Conservation (phyloP, 2,888 invertebrate genomes). For the Drosophila pegasa region DNA sequence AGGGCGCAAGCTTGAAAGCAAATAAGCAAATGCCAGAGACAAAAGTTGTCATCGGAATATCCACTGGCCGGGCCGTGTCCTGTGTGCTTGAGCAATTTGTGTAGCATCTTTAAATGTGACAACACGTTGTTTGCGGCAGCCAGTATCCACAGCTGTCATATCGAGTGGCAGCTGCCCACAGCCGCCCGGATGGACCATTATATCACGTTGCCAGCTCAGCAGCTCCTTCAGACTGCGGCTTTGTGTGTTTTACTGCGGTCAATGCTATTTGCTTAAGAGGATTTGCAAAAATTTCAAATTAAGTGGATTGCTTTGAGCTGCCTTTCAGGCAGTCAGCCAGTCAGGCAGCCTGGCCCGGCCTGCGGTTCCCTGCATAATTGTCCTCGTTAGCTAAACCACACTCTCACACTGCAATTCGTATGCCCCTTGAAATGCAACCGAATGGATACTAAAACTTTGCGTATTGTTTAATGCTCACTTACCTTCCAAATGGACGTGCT, state of each 20-base stretch:
- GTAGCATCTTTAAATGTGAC: constrained; percentile 65
- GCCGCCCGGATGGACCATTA: constrained; percentile 30
- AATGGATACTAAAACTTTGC: constrained; percentile 15
- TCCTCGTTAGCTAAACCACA: constrained; percentile 37
- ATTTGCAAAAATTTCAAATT: constrained; percentile 69
- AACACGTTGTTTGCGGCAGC: constrained; percentile 49
- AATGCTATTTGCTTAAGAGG: constrained; percentile 65
- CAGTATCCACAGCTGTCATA: constrained; percentile 60
- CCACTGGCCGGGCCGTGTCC: constrained; percentile 30
- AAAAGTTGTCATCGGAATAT: constrained; percentile 54
- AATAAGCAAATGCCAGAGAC: constrained; percentile 66
- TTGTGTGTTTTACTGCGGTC: constrained; percentile 69
- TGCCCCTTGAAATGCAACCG: constrained; percentile 29
- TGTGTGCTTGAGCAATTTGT: constrained; percentile 60
- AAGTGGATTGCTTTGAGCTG: constrained; percentile 65
- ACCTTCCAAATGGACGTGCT: constrained; percentile 46
- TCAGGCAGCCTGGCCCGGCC: constrained; percentile 6
- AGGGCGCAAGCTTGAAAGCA: constrained; percentile 60
- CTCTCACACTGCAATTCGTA: constrained; percentile 46
- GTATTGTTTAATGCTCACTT: constrained; percentile 56
- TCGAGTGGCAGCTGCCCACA: constrained; percentile 56
- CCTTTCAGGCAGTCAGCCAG: constrained; percentile 5
- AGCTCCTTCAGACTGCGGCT: constrained; percentile 46
- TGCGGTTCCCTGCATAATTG: constrained; percentile 71
- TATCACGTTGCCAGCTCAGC: constrained; percentile 22